Conservation (phyloP, 2,113 vertebrate species). For the Microtus ochrogaster region DNA sequence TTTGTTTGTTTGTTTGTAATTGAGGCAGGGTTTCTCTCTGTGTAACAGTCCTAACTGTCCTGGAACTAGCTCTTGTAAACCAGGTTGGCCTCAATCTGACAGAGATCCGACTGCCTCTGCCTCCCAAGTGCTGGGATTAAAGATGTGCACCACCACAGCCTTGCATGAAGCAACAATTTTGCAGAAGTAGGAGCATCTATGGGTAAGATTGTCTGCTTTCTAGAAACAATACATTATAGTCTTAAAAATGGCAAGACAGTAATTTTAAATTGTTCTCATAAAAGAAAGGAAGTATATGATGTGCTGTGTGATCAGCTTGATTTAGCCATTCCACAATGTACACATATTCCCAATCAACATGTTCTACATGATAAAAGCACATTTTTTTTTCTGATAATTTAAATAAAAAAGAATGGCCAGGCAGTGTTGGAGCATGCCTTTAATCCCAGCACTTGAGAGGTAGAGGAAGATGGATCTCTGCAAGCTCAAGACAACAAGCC, state of each 20-base stretch:
- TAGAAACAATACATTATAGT: neutral
- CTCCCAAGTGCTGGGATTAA: too few relatives aligned
- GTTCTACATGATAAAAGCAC: neutral
- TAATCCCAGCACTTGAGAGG: too few relatives aligned
- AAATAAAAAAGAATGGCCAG: neutral
- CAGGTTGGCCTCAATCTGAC: too few relatives aligned
- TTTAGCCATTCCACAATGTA: neutral
- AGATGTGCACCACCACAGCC: too few relatives aligned
- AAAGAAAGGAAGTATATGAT: neutral
- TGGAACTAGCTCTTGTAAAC: too few relatives aligned
- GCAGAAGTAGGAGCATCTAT: neutral
- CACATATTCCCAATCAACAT: neutral
- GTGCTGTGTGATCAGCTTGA: neutral
- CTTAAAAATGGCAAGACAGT: neutral
- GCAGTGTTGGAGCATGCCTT: too few relatives aligned
- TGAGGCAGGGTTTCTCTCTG: too few relatives aligned
- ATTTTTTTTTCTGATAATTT: neutral
- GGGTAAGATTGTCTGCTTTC: neutral
- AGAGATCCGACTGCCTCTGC: too few relatives aligned
- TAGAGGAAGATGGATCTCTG: too few relatives aligned
- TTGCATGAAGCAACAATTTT: neutral
- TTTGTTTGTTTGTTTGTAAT: too few relatives aligned
- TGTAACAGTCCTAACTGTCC: too few relatives aligned
- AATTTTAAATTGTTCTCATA: neutral
- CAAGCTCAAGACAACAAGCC: too few relatives aligned